phyloP scores from a whole-genome alignment of 2,888 invertebrate species.

The Caprella mutica region DNA sequence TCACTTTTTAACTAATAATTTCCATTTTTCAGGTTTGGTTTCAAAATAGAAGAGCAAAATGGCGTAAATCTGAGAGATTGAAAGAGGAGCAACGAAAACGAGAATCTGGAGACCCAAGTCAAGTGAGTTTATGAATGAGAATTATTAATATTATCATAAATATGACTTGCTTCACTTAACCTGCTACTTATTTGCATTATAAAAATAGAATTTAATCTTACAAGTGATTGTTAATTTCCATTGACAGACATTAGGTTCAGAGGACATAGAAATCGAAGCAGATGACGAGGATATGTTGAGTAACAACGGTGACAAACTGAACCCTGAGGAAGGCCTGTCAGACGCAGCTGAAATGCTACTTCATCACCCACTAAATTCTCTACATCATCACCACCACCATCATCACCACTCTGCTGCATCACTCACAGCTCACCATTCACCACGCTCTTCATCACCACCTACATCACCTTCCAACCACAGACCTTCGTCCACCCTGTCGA shows the following conservation, averaged over 20 bases:
- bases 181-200: too few species aligned
- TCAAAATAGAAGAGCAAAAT: conserved; percentile 95
- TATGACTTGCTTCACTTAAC: too few species aligned
- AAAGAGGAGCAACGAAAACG: conserved; percentile 31
- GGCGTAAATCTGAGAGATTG: conserved; percentile 83
- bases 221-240: too few species aligned
- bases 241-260: background rate
- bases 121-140: too few species aligned
- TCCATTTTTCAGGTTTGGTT: conserved; percentile 78
- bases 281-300: background rate
- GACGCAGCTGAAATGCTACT: background rate
- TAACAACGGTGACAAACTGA: background rate
- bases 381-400: conserved; percentile 1
- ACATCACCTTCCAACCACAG: conserved; percentile 1
- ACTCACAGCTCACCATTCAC: background rate
- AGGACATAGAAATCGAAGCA: background rate
- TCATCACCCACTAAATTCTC: conserved; percentile 6
- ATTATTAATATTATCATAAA: too few species aligned
- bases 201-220: too few species aligned
- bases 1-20: too few species aligned
- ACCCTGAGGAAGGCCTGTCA: background rate
- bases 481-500: background rate
- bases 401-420: background rate
- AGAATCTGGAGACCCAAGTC: conserved; percentile 18
- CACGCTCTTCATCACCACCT: background rate